A percentile compares a stretch with the other conserved stretches of the same genome.
phyloP scores from a whole-genome alignment of 2,888 invertebrate genomes.

The Lasioglossum vierecki region DNA sequence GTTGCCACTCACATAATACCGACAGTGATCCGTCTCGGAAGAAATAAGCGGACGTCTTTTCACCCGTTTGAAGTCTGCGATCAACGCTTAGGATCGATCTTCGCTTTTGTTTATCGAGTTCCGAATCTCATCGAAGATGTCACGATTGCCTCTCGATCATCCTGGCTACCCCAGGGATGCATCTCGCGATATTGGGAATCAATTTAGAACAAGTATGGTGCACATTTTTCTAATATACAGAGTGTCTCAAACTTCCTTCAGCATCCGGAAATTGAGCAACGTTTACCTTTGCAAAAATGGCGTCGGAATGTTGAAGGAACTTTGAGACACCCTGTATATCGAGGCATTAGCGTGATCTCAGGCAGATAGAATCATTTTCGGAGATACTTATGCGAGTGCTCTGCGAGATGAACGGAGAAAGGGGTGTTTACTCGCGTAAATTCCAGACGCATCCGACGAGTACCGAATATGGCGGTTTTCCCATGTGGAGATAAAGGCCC shows the following conservation, averaged over 20 bases:
- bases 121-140: not conserved
- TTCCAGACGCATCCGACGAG: not conserved
- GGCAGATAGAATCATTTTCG: not conserved
- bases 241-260: too few relatives aligned
- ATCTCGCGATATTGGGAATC: not conserved
- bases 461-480: not conserved
- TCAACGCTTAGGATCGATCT: not conserved
- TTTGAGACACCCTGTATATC: too few relatives aligned
- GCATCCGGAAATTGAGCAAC: too few relatives aligned
- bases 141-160: not conserved
- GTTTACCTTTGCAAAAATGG: too few relatives aligned
- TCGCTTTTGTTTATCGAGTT: conserved; percentile 32
- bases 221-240: not conserved
- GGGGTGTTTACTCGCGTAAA: not conserved
- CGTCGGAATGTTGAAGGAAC: too few relatives aligned
- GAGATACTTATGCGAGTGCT: not conserved
- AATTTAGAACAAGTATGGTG: not conserved
- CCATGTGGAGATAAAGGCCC: too few relatives aligned
- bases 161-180: not conserved
- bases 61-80: conserved; percentile 36
- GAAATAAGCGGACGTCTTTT: conserved; percentile 19
- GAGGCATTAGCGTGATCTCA: not conserved
- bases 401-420: not conserved
- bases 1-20: conserved; percentile 42
- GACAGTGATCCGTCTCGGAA: not conserved